A percentile compares a stretch with the other conserved stretches of the same genome.
Evolutionary conservation across 2,797 vertebrate genomes (phyloP).

Genomic region (Paguma larvata): DNA sequence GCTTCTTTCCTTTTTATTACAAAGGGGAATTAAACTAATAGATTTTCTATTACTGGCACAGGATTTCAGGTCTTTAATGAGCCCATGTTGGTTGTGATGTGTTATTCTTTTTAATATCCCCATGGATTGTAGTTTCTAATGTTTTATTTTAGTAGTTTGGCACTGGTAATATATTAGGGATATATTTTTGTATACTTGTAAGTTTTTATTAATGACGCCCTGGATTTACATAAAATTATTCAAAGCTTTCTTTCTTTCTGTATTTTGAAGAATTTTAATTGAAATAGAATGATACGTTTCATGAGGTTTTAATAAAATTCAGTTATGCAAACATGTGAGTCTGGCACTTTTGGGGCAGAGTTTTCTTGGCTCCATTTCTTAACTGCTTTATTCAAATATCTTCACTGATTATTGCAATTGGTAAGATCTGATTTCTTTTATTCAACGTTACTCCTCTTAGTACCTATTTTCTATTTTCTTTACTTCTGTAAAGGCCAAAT

Average conservation of each 20-base stretch:
- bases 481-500: neutral
- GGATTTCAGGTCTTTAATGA: neutral
- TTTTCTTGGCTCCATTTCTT: neutral
- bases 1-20: too few species aligned
- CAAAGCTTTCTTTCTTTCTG: neutral
- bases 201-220: neutral
- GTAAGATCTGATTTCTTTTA: neutral
- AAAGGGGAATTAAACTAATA: too few species aligned
- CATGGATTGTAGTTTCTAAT: neutral
- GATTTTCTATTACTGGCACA: too few species aligned
- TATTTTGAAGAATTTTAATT: neutral
- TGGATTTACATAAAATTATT: neutral
- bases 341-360: fast-evolving
- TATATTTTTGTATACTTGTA: neutral
- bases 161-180: neutral
- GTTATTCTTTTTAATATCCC: neutral
- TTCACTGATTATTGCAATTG: neutral
- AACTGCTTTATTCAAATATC: neutral
- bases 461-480: neutral
- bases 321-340: neutral
- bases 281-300: neutral
- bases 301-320: neutral
- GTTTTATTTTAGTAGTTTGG: neutral
- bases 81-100: neutral
- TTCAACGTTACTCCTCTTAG: neutral